phyloP scores from a whole-genome alignment of 2,797 vertebrate species.

The Hydrocynus forskahlii region DNA sequence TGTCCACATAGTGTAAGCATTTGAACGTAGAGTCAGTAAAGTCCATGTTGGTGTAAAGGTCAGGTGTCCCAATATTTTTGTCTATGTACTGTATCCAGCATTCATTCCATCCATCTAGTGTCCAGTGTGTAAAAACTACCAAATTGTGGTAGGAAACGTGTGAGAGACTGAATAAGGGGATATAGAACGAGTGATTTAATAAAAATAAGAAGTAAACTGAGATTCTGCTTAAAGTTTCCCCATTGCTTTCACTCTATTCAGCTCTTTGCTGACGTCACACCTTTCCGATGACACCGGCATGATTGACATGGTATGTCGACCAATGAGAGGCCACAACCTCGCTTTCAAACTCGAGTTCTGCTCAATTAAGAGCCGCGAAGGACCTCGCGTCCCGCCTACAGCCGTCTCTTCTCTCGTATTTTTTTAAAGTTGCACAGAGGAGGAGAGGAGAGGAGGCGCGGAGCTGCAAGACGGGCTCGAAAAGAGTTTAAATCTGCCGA shows the following conservation, averaged over 20 bases:
- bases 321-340: neutral
- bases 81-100: too few species aligned
- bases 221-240: neutral
- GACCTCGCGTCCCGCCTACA: neutral
- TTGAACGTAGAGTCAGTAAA: too few species aligned
- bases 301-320: neutral
- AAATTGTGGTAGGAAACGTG: neutral
- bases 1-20: too few species aligned
- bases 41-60: too few species aligned
- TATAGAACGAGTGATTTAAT: neutral
- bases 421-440: slow-evolving; percentile 14
- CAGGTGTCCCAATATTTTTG: too few species aligned
- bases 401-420: too few species aligned
- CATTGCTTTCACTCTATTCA: neutral
- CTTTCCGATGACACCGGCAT: neutral
- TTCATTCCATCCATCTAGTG: too few species aligned
- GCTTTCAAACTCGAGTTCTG: neutral
- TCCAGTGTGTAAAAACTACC: too few species aligned
- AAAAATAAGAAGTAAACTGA: too few species aligned
- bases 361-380: neutral
- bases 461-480: neutral
- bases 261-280: neutral
- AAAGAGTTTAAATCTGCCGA: neutral
- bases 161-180: neutral
- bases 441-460: neutral